phyloP scores from a whole-genome alignment of 1,140 invertebrate genomes.

The Pseudachorutes palmiensis region DNA sequence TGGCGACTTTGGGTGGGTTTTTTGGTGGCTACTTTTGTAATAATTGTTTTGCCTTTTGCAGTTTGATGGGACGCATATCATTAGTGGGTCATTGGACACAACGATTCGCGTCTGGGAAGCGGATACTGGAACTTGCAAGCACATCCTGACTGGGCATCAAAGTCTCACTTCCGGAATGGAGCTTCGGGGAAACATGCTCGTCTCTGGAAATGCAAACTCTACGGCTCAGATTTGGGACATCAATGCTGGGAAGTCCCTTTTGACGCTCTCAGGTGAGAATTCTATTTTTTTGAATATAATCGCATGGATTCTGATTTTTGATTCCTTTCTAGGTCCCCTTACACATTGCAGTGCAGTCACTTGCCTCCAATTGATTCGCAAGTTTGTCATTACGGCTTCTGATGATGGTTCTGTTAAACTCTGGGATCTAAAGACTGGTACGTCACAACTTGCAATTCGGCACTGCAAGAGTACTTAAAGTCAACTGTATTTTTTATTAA shows the following conservation, averaged over 20 bases:
- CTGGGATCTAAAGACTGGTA: constrained; percentile 90
- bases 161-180: constrained; percentile 98
- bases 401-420: constrained; percentile 98
- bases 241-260: constrained; percentile 88
- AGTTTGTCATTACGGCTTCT: constrained; percentile 97
- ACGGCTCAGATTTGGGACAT: constrained; percentile 99
- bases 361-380: constrained; percentile 92
- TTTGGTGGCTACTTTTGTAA: not conserved
- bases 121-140: constrained; percentile 77
- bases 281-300: not conserved
- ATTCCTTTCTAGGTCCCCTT: constrained; percentile 61
- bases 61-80: constrained; percentile 97
- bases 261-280: constrained; percentile 79
- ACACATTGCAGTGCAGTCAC: constrained; percentile 98
- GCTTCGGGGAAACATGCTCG: constrained; percentile 87
- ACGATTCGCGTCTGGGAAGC: constrained; percentile 98
- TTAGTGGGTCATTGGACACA: constrained; percentile 94
- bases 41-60: constrained; percentile 49
- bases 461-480: not conserved
- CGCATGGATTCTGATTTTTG: constrained; percentile 3
- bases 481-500: constrained; percentile 12
- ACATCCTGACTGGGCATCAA: constrained; percentile 94
- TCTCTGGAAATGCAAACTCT: constrained; percentile 96
- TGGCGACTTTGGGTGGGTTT: constrained; percentile 17
- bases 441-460: constrained; percentile 14